Evolutionary conservation across 2,113 vertebrate species (phyloP), one percentile per base, ranked within the genome.

Genomic region (Passer montanus): DNA sequence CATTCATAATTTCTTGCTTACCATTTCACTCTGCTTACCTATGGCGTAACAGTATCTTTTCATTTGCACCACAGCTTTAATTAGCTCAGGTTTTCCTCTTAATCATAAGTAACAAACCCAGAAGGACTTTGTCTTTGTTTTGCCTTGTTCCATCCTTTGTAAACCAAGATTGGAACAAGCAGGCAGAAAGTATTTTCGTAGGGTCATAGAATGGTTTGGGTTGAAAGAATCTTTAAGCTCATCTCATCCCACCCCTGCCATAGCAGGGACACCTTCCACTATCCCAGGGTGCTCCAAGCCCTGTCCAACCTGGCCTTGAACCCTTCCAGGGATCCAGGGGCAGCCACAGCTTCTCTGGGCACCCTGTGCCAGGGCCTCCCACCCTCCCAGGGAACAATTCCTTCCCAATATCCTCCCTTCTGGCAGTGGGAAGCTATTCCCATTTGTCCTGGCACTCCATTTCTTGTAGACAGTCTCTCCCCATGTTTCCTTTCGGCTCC

Each of bases 221-320:
- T 60, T 39, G n/a, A 75, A 89, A 23, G 46, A 13, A 46, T 33
- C 13, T 60, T 67, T 26, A 53, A 46, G 23, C 13, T 26, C 10
- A 17, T 59, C 33, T 9, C 7, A 17, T 74, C 6, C 53, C 46
- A 39, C 7, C 13, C 15, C 62, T 68, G n/a, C 28, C 20, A 18
- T 46, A 28, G 7, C 53, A 67, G 39, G 44, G 52, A 39, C 52
- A 46, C 23, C 7, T 89, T 5, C 37, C 37, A 67, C 33, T 0
- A 0, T 0, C 0, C 23, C 60, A 66, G 44, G 2, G 0, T 33
- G 68, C 22, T 74, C 44, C 35, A 35, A 56, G 9, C 2, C 9
- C 41, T 0, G 0, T 87, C 35, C 52, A 66, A 0, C 6, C 50
- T 59, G 52, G 18, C 18, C 10, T 74, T 6, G 44, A 33, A 7